phyloP scores from a whole-genome alignment of 2,888 invertebrate genomes.

The Caenorhabditis doughertyi region DNA sequence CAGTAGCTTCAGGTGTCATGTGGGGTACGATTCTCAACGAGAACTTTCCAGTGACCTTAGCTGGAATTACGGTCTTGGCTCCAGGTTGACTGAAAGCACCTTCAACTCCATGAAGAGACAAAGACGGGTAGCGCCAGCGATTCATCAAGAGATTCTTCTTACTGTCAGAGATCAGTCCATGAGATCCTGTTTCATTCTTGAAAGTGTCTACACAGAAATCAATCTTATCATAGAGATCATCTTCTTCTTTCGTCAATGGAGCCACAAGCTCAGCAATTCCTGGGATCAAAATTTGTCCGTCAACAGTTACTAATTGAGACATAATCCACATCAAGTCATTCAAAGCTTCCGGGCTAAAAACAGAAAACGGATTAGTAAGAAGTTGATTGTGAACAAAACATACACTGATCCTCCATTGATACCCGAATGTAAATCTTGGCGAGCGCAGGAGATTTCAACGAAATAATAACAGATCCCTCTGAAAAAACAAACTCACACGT shows the following conservation, averaged over 20 bases:
- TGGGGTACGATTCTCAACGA: slow-evolving; percentile 97
- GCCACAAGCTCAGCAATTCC: slow-evolving; percentile 91
- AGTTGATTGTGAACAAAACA: slow-evolving; percentile 81
- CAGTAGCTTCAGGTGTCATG: slow-evolving; percentile 88
- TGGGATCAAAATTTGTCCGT: slow-evolving; percentile 88
- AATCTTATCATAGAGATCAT: slow-evolving; percentile 88
- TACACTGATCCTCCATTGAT: slow-evolving; percentile 95
- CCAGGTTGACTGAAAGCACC: slow-evolving; percentile 95
- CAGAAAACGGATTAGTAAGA: background rate
- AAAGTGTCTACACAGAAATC: slow-evolving; percentile 90
- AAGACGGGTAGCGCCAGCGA: slow-evolving; percentile 93
- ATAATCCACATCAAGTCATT: slow-evolving; percentile 92
- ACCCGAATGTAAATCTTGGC: slow-evolving; percentile 96
- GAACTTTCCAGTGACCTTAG: slow-evolving; percentile 93
- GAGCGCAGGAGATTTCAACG: slow-evolving; percentile 89
- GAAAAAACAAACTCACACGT: slow-evolving; percentile 73
- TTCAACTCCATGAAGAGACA: slow-evolving; percentile 96
- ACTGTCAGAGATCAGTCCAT: slow-evolving; percentile 87
- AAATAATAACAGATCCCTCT: slow-evolving; percentile 90
- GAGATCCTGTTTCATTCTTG: slow-evolving; percentile 87
- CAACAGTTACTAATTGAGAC: slow-evolving; percentile 90
- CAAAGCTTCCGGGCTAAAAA: slow-evolving; percentile 89
- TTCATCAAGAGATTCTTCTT: slow-evolving; percentile 91
- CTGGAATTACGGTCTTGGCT: slow-evolving; percentile 88
- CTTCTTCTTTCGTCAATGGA: slow-evolving; percentile 84